Conservation (phyloP, 2,888 invertebrate genomes). For the Hirtodrosophila histrioides region DNA sequence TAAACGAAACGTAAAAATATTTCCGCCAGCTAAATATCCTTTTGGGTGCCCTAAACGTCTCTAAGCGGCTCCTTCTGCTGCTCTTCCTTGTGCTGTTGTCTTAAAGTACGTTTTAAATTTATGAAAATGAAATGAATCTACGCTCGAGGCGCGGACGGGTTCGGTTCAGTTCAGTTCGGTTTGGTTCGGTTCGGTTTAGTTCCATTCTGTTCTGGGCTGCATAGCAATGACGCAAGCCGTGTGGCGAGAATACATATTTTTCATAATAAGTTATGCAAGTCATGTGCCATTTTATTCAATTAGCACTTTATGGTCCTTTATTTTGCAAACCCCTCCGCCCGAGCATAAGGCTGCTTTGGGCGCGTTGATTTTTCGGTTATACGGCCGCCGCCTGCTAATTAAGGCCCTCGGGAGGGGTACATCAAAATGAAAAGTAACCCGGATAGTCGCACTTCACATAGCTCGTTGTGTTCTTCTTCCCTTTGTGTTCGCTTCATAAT, state of each 20-base stretch:
- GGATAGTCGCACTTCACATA: constrained; percentile 35
- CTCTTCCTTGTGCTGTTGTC: constrained; percentile 18
- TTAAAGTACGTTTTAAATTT: constrained; percentile 78
- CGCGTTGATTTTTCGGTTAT: constrained; percentile 81
- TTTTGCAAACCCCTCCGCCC: constrained; percentile 52
- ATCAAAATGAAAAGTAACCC: constrained; percentile 80
- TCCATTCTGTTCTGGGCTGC: constrained; percentile 46
- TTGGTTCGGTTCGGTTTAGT: constrained; percentile 2
- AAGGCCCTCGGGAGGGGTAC: constrained; percentile 75
- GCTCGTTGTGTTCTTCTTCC: constrained; percentile 28
- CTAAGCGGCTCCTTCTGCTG: constrained; percentile 61
- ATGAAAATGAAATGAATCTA: constrained; percentile 73
- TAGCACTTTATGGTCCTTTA: constrained; percentile 82
- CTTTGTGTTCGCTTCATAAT: constrained; percentile 65
- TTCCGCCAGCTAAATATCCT: constrained; percentile 81
- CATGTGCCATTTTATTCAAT: constrained; percentile 83
- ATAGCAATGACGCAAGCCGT: constrained; percentile 54
- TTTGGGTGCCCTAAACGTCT: constrained; percentile 74
- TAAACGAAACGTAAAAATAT: constrained; percentile 83
- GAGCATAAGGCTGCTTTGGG: constrained; percentile 43
- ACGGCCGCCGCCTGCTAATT: constrained; percentile 78
- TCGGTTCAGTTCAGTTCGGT: constrained; percentile 16
- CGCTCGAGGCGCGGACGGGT: constrained; percentile 67
- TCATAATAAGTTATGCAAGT: constrained; percentile 82
- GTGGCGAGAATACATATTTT: constrained; percentile 45